phyloP scores from a whole-genome alignment of 2,888 invertebrate genomes.

The Troides helena region DNA sequence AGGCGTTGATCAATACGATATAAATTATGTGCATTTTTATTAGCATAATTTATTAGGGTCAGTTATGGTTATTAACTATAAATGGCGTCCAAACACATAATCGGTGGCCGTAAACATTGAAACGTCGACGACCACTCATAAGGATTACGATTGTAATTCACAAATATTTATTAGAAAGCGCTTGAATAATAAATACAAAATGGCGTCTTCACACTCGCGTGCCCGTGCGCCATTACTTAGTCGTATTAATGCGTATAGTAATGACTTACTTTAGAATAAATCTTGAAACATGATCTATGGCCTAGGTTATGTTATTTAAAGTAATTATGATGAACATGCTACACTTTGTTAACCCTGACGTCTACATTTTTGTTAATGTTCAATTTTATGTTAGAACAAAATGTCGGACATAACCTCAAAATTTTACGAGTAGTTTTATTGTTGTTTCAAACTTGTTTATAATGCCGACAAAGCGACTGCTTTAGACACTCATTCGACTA shows the following conservation, averaged over 20 bases:
- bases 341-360: conserved; percentile 3
- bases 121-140: conserved; percentile 36
- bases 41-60: conserved; percentile 6
- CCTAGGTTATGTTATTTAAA: conserved; percentile 23
- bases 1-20: background rate
- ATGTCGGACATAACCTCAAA: conserved; percentile 21
- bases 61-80: conserved; percentile 3
- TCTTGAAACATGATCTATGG: conserved; percentile 28
- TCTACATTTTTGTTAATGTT: conserved; percentile 20
- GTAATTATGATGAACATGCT: conserved; percentile 24
- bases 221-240: conserved; percentile 32
- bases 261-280: conserved; percentile 31
- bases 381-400: conserved; percentile 22
- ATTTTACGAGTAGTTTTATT: conserved; percentile 13
- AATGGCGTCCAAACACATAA: background rate
- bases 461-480: conserved; percentile 9
- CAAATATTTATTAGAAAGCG: conserved; percentile 39
- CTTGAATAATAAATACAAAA: conserved; percentile 19
- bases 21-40: background rate
- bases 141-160: conserved; percentile 38
- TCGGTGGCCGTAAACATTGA: conserved; percentile 9
- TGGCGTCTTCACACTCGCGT: conserved; percentile 34
- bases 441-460: conserved; percentile 20
- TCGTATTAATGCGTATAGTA: conserved; percentile 26
- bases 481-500: conserved; percentile 1